Evolutionary conservation across 2,888 invertebrate genomes (phyloP), one percentile per base, ranked within the genome.

Genomic region (Hymenopus coronatus): DNA sequence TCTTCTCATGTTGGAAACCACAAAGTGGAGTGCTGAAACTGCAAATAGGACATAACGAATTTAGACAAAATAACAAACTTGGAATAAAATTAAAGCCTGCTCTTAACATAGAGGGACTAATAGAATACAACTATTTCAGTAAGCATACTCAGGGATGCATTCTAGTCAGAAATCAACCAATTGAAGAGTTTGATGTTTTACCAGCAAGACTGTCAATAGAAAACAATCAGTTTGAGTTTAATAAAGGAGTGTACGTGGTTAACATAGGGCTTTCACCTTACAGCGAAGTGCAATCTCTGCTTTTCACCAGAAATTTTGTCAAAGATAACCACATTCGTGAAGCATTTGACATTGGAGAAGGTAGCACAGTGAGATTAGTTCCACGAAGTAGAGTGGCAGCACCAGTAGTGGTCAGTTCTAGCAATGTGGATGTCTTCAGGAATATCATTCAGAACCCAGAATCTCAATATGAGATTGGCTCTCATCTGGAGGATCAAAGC

Each of bases 331-430:
- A 95, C 91, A 96, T 99, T 20, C 94, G 95, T 28, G 98, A 99
- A 92, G 97, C 98, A 0, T 99, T 97, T 93, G 96, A 96, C 90
- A 95, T 95, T 0, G 93, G 95, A 28, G 95, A 95, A 90, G 95
- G 96, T 7, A 94, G 96, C n/a, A 94, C 95, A 28, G 95, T 96
- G 0, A 95, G 95, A 91, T 93, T 99, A 83, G 97, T 97, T 91
- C 98, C 99, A 0, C 95, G 99, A 91, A 98, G 98, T 90, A 95
- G 97, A 91, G 99, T 99, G 0, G 97, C 99, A 1, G 99, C 99
- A 0, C 97, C 98, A 0, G 95, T 99, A 82, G 98, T 99, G 0
- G 95, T 99, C 28, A 97, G 98, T 0, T 95, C 95, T 0, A 96
- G 97, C 92, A 99, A 99, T 92, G 96, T 99, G 0, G 95, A 96